Evolutionary conservation across 1,140 invertebrate species (phyloP).

Genomic region (Anoplolepis gracilipes): DNA sequence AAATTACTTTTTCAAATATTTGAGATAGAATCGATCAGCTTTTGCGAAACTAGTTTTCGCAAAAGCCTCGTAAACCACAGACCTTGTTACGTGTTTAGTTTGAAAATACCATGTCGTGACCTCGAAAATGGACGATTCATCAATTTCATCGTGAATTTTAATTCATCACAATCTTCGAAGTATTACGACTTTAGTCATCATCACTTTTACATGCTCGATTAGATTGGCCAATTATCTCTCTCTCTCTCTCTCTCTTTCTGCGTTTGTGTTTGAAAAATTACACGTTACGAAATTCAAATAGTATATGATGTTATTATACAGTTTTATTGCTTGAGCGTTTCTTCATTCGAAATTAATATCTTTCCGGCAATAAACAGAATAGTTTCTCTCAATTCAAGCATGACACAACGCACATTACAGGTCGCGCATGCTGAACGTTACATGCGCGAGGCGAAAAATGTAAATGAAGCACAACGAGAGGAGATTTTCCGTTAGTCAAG

Average conservation of each 20-base stretch:
- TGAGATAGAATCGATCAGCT: neutral
- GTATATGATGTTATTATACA: neutral
- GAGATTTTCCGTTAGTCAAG: slow-evolving; percentile 43
- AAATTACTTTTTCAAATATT: neutral
- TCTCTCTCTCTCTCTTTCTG: neutral
- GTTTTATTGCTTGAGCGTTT: neutral
- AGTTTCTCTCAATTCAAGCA: slow-evolving; percentile 42
- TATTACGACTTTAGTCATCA: slow-evolving; percentile 8
- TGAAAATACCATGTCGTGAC: slow-evolving; percentile 20
- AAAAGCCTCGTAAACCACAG: slow-evolving; percentile 44
- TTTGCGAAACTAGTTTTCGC: slow-evolving; percentile 45
- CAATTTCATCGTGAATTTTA: slow-evolving; percentile 53
- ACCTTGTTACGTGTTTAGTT: slow-evolving; percentile 64
- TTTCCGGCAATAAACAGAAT: slow-evolving; percentile 15
- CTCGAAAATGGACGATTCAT: slow-evolving; percentile 45
- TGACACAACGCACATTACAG: slow-evolving; percentile 52
- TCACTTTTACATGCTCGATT: neutral
- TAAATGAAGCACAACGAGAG: slow-evolving; percentile 51
- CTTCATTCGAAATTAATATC: slow-evolving; percentile 13
- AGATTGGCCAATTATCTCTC: neutral
- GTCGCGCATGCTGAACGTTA: slow-evolving; percentile 23
- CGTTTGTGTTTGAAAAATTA: neutral
- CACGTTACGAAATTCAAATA: neutral
- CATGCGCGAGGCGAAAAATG: slow-evolving; percentile 40
- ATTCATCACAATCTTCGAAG: slow-evolving; percentile 10